Evolutionary conservation across 30 jellyfish, hydroid and myxozoan species (phyloP).

Genomic region (Hydractinia echinata): DNA sequence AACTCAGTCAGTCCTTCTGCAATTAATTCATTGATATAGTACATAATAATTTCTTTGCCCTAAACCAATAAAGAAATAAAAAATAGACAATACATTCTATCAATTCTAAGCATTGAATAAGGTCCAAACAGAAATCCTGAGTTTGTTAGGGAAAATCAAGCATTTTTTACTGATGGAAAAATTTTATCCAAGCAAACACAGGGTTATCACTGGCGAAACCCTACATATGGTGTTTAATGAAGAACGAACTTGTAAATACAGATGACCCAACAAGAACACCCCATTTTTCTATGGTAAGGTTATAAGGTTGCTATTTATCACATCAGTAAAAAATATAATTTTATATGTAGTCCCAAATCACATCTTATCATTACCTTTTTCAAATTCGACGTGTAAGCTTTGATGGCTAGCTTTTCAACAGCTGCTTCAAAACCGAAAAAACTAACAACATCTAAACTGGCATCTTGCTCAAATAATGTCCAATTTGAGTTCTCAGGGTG

Average conservation of each 20-base stretch:
- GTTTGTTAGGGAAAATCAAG: background rate
- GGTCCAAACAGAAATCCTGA: background rate
- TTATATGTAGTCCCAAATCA: background rate
- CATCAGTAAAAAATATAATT: background rate
- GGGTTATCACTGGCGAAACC: too few species aligned
- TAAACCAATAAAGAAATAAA: conserved; percentile 5
- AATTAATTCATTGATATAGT: conserved; percentile 54
- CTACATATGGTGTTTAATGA: too few species aligned
- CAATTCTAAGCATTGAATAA: background rate
- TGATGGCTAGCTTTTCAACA: conserved; percentile 82
- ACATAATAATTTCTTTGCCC: conserved; percentile 85
- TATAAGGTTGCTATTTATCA: background rate
- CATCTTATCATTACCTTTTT: conserved; percentile 52
- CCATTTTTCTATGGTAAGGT: too few species aligned
- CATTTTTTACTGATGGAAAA: too few species aligned
- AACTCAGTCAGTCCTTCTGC: conserved; percentile 63
- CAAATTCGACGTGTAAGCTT: conserved; percentile 77
- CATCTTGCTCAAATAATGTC: conserved; percentile 95
- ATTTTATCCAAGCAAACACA: too few species aligned
- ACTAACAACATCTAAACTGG: conserved; percentile 78
- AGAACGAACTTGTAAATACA: too few species aligned
- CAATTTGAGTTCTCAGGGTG: conserved; percentile 84
- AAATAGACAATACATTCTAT: background rate
- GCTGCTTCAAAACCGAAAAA: conserved; percentile 93
- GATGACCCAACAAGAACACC: too few species aligned